Evolutionary conservation across 2,113 vertebrate genomes (phyloP), one percentile per base, ranked within the genome.

Genomic region (Labeo catla): DNA sequence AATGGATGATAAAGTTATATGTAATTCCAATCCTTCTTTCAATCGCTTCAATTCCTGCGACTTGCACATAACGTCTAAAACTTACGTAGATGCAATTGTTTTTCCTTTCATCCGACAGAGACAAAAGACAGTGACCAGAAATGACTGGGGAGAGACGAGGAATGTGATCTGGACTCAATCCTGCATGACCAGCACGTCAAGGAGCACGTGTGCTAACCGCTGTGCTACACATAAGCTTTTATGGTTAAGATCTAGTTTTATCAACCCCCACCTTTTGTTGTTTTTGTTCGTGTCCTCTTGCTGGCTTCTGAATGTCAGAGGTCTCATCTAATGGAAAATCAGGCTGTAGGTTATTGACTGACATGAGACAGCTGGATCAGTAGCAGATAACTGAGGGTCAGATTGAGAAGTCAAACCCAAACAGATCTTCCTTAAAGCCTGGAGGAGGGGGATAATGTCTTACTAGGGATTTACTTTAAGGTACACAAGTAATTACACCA

Each of bases 381-480:
- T 19, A n/a, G 34, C 45, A 66, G 57, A 65, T 82, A 43, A 63
- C 50, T 6, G 59, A 16, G 63, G 61, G 19, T 66, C 61, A 47
- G 81, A 72, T 21, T 54, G 49, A 83, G 34, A 34, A 66, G 57
- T 63, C 77, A 80, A 80, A 63, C 39, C 77, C 57, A 80, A 80
- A 80, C 39, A 80, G 52, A 23, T 36, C 50, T 2, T 77, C 49
- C 39, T 57, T 36, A 21, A 63, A 45, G 61, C 23, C 57, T 63
- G 43, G 79, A 49, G 59, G 79, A 65, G 61, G 39, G 12, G 23
- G 45, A 66, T 50, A 23, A 50, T 34, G 23, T 34, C n/a, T 50
- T 49, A 66, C 66, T 81, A 50, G n/a, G 61, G 79, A 81, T 81
- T 81, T 66, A 49, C 45, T 66, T 65, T 34, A 81, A 66, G 59